These are phyloP conservation scores for Schizotus pectinicornis DNA, from an alignment of 2,888 invertebrate species.

Conservation along the genomic window DNA sequence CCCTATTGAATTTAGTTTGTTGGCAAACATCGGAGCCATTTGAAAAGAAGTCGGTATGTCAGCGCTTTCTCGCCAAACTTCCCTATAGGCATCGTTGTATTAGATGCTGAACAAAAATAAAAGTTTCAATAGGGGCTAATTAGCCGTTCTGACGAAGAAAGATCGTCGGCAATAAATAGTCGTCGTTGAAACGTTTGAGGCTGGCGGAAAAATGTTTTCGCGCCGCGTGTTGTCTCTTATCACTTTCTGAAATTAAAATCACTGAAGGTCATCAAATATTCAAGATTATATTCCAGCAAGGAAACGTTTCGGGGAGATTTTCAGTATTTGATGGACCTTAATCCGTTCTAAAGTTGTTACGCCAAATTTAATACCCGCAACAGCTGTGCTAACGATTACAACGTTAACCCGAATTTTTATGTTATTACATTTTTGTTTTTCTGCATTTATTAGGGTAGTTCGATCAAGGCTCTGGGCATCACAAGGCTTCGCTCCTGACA, in stretches of 20 bases:
- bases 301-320: neutral
- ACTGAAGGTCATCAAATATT: neutral
- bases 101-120: neutral
- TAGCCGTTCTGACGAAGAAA: too few relatives aligned
- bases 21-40: slow-evolving; percentile 19
- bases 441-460: too few relatives aligned
- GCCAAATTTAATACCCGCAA: neutral
- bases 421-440: too few relatives aligned
- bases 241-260: neutral
- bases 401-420: neutral
- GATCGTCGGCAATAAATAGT: neutral
- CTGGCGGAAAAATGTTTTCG: neutral
- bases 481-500: too few relatives aligned
- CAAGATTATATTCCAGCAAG: neutral
- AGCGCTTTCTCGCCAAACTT: slow-evolving; percentile 21
- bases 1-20: slow-evolving; percentile 25
- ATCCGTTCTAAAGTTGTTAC: neutral
- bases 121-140: neutral
- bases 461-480: too few relatives aligned
- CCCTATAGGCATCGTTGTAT: neutral
- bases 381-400: neutral
- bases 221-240: neutral
- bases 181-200: neutral
- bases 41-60: slow-evolving; percentile 29
- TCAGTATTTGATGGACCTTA: neutral